phyloP scores from a whole-genome alignment of 1,140 invertebrate species.

The Chymomyza costata region DNA sequence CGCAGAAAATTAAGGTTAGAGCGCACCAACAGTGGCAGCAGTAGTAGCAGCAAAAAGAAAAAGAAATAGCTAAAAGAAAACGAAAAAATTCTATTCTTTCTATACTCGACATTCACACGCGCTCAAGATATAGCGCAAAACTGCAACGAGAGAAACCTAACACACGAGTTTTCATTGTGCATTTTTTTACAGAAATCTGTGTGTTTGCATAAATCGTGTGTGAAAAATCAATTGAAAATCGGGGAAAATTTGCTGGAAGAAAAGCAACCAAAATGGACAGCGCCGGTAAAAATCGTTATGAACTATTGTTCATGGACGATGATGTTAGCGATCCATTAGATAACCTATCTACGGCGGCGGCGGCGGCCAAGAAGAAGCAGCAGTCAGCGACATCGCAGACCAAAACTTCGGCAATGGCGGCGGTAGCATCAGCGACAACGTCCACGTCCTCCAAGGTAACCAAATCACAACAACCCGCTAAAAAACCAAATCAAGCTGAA shows the following conservation, averaged over 20 bases:
- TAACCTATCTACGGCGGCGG: too few species aligned
- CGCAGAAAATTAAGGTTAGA: slow-evolving; percentile 75
- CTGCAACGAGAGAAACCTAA: slow-evolving; percentile 25
- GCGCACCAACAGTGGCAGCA: slow-evolving; percentile 58
- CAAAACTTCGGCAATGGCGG: slow-evolving; percentile 31
- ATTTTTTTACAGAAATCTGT: too few species aligned
- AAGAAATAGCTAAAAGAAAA: slow-evolving; percentile 52
- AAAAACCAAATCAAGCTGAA: slow-evolving; percentile 79
- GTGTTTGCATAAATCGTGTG: too few species aligned
- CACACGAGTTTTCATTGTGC: slow-evolving; percentile 12
- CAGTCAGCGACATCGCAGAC: slow-evolving; percentile 30
- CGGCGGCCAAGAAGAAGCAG: slow-evolving; percentile 87
- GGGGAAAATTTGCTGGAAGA: slow-evolving; percentile 9
- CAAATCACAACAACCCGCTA: slow-evolving; percentile 31
- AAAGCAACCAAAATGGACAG: slow-evolving; percentile 84
- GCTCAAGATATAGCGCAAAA: slow-evolving; percentile 31
- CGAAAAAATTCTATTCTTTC: slow-evolving; percentile 25
- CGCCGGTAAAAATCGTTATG: slow-evolving; percentile 95
- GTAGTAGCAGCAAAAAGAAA: slow-evolving; percentile 49
- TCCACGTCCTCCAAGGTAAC: slow-evolving; percentile 30
- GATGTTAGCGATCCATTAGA: slow-evolving; percentile 92
- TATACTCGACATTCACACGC: background rate
- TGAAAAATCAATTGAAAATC: too few species aligned
- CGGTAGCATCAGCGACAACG: slow-evolving; percentile 1
- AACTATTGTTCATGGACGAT: slow-evolving; percentile 90